Evolutionary conservation across 2,888 invertebrate species (phyloP).

Genomic region (Cyclophora punctaria): DNA sequence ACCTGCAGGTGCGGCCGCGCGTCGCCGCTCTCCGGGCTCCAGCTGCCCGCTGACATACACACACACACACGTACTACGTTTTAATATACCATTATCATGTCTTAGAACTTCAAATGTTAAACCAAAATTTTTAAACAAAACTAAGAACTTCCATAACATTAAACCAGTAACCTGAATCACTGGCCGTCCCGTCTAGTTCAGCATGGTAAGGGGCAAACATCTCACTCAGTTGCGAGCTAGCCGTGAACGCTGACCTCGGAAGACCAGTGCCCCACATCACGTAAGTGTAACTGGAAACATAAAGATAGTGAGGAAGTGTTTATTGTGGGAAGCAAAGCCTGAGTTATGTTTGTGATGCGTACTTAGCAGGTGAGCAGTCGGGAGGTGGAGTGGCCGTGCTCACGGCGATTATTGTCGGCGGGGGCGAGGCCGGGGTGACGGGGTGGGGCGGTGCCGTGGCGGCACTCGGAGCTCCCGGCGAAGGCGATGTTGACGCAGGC

Average conservation of each 20-base stretch:
- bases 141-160: not conserved
- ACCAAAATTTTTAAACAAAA: not conserved
- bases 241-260: conserved; percentile 70
- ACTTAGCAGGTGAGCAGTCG: conserved; percentile 24
- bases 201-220: conserved; percentile 70
- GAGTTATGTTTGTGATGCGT: conserved; percentile 3
- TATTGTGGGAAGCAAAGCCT: no score
- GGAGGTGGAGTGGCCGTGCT: conserved; percentile 19
- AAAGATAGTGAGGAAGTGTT: no score
- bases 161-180: not conserved
- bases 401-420: conserved; percentile 11
- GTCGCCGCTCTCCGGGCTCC: conserved; percentile 79
- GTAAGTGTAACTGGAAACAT: conserved; percentile 26
- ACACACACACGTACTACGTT: no score
- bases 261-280: conserved; percentile 58
- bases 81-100: no score
- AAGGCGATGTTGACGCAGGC: not conserved
- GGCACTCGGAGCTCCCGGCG: not conserved
- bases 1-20: conserved; percentile 81
- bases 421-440: not conserved
- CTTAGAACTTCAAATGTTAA: no score
- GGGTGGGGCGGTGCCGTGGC: not conserved
- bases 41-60: conserved; percentile 71
- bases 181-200: conserved; percentile 41
- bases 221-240: conserved; percentile 68